Evolutionary conservation across 2,888 invertebrate species (phyloP).

Genomic region (Conchocele bisecta): DNA sequence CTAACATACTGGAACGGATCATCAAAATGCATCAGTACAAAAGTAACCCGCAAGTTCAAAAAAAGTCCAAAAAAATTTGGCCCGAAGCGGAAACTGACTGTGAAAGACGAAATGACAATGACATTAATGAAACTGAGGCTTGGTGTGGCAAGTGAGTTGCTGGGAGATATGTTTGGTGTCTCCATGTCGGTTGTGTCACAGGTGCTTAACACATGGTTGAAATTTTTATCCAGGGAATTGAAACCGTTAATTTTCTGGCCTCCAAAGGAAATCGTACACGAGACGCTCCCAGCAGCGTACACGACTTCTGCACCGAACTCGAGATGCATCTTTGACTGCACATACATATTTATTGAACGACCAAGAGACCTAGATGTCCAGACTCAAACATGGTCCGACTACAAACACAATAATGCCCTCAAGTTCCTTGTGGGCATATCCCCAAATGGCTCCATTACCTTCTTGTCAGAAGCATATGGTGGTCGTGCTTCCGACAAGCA

Average conservation of each 20-base stretch:
- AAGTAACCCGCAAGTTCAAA: no score
- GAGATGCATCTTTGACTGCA: slow-evolving; percentile 37
- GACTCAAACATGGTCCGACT: slow-evolving; percentile 42
- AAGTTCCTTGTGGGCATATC: slow-evolving; percentile 50
- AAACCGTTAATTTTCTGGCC: slow-evolving; percentile 35
- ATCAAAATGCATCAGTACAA: no score
- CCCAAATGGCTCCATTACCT: slow-evolving; percentile 43
- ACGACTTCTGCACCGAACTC: slow-evolving; percentile 14
- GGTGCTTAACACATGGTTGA: slow-evolving; percentile 41
- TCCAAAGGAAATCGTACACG: slow-evolving; percentile 16
- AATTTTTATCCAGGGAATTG: slow-evolving; percentile 18
- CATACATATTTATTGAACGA: slow-evolving; percentile 40
- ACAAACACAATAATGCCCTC: slow-evolving; percentile 52
- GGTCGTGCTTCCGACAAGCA: slow-evolving; percentile 47
- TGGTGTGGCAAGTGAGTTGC: slow-evolving; percentile 17
- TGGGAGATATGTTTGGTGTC: slow-evolving; percentile 23
- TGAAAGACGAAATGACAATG: slow-evolving; percentile 24
- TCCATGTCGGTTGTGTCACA: slow-evolving; percentile 19
- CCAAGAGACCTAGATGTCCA: slow-evolving; percentile 29
- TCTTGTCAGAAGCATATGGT: slow-evolving; percentile 43
- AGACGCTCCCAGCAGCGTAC: slow-evolving; percentile 34
- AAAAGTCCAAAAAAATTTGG: no score
- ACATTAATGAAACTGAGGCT: slow-evolving; percentile 31
- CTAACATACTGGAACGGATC: slow-evolving; percentile 33
- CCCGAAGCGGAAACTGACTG: slow-evolving; percentile 26